Evolutionary conservation across 2,888 invertebrate species (phyloP).

Genomic region (Amiota communis): DNA sequence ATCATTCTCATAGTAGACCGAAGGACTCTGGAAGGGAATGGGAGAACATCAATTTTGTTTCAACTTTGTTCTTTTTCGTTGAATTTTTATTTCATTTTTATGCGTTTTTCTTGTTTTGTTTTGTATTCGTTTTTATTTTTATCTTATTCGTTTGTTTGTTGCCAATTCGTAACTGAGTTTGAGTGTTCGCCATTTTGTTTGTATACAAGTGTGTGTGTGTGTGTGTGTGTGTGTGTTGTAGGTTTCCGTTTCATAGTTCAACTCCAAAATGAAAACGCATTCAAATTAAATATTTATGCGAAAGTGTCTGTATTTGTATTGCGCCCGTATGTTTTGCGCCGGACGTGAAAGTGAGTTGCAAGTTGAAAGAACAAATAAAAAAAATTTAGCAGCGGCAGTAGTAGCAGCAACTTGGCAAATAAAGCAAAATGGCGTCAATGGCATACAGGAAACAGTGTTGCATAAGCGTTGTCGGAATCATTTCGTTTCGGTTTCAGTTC

Average conservation of each 20-base stretch:
- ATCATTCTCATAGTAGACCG: too few relatives aligned
- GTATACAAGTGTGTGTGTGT: constrained; percentile 11
- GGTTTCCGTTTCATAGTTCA: constrained; percentile 41
- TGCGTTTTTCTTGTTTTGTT: constrained; percentile 41
- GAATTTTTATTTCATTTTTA: constrained; percentile 53
- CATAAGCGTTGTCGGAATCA: constrained; percentile 22
- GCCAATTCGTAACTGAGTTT: constrained; percentile 4
- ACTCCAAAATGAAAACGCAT: constrained; percentile 67
- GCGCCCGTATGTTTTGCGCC: constrained; percentile 10
- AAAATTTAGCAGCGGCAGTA: not conserved
- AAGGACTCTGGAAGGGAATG: too few relatives aligned
- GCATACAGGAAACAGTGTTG: constrained; percentile 12
- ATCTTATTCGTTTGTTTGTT: not conserved
- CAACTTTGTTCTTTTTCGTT: constrained; percentile 26
- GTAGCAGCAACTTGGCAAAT: constrained; percentile 3
- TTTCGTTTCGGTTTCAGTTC: not conserved
- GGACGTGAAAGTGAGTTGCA: constrained; percentile 9
- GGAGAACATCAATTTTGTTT: not conserved
- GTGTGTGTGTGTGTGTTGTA: constrained; percentile 2
- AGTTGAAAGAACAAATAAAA: constrained; percentile 18
- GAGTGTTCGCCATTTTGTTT: constrained; percentile 48
- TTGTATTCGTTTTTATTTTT: constrained; percentile 5
- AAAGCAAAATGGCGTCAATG: constrained; percentile 31
- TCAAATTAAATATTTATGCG: constrained; percentile 69
- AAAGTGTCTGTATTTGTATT: constrained; percentile 67